Percentiles rank a stretch among this genome's conserved stretches.
Conservation (phyloP, 1,140 invertebrate species). For the Caenorhabditis remanei region DNA sequence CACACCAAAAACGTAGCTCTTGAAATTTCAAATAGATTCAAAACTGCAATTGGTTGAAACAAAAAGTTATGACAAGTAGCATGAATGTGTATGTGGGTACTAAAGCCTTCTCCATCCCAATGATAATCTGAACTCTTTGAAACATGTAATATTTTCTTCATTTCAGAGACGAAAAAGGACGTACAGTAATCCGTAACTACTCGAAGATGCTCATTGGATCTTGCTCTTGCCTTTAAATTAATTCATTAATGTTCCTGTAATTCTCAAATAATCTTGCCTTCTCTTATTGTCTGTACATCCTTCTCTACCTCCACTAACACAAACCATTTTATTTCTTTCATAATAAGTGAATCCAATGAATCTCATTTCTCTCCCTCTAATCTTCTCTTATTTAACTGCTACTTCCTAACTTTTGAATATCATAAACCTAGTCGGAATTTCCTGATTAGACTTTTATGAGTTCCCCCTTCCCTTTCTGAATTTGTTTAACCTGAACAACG, state of each 20-base stretch:
- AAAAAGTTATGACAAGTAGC: too few species aligned
- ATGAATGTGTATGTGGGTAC: too few species aligned
- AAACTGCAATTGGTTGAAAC: too few species aligned
- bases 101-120: too few species aligned
- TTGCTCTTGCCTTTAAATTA: conserved; percentile 51
- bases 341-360: conserved; percentile 21
- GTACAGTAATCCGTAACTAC: conserved; percentile 55
- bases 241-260: neutral
- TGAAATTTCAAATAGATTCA: too few species aligned
- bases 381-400: neutral
- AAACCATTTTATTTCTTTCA: conserved; percentile 9
- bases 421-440: neutral
- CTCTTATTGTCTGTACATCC: conserved; percentile 49
- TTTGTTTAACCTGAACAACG: conserved; percentile 12
- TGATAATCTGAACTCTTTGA: too few species aligned
- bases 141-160: neutral
- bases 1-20: too few species aligned
- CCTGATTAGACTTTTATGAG: neutral
- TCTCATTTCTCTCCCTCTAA: neutral
- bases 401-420: neutral
- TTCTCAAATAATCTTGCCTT: neutral
- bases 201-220: conserved; percentile 57
- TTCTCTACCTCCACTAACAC: conserved; percentile 10
- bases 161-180: conserved; percentile 56
- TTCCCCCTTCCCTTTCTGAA: neutral